Base-by-base conservation (phyloP, 2,888 invertebrate species). In the Diploptera punctata region DNA sequence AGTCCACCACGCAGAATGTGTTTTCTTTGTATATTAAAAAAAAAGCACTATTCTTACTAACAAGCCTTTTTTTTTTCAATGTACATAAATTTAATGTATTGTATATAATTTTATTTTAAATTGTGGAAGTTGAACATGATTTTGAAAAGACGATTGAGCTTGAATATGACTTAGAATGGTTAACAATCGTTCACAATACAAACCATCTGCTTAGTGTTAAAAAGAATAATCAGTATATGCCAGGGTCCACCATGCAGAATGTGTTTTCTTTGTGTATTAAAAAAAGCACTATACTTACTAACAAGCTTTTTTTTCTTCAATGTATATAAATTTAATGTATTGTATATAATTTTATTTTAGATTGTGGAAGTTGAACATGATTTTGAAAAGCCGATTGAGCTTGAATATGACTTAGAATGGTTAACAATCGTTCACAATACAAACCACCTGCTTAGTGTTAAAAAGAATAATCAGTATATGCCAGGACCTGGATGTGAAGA, bases 351-450 rank as follows among this genome's bases (percentile, higher is more conserved):
- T 99, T 97, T 84, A 54, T 84, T 99, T 52, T 97, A 99, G 87
- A 88, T 98, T 72, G 71, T 77, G 21, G 75, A 77, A 19, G 79
- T 91, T 69, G 84, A 87, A 7, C 87, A 88, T 77, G 86, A 90
- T 75, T 82, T 82, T 77, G 85, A 86, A 77, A 84, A 86, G 67
- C 85, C 86, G 73, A 83, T 86, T 73, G 82, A 85, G 65, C 81
- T 95, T 26, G 85, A 88, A 76, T 92, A 95, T 82, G 99, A 99
- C 84, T 85, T 91, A n/a, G 97, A 98, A 82, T 99, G 99, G 99
- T 84, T 99, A 74, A 90, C 94, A 10, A 89, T 99, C 79, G 85
- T 99, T 60, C 90, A 89, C 80, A 87, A 89, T 76, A 99, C 99
- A 0, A 95, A 99, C 85, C 94, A 97, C 84, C 86, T 98, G 61